phyloP scores from a whole-genome alignment of 1,140 invertebrate species.

The Bombus waltoni region DNA sequence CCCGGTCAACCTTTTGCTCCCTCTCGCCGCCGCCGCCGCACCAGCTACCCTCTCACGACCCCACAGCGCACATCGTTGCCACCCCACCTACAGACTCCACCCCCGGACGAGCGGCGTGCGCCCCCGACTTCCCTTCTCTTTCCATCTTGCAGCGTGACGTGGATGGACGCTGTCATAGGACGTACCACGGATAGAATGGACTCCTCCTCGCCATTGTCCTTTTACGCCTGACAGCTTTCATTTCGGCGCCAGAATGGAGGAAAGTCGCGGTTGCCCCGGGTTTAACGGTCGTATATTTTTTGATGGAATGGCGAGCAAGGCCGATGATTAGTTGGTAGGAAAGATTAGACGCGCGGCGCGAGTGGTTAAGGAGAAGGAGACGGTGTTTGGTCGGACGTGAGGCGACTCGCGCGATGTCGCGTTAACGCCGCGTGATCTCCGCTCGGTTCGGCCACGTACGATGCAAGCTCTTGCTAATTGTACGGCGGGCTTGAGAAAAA shows the following conservation, averaged over 20 bases:
- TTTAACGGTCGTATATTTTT: too few species aligned
- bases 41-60: constrained; percentile 60
- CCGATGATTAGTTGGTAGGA: too few species aligned
- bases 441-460: too few species aligned
- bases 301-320: too few species aligned
- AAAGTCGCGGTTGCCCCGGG: neutral
- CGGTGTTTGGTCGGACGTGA: too few species aligned
- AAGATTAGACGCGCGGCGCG: too few species aligned
- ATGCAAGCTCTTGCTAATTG: too few species aligned
- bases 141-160: constrained; percentile 29
- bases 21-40: constrained; percentile 46
- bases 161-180: constrained; percentile 59
- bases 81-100: constrained; percentile 62
- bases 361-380: too few species aligned
- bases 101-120: constrained; percentile 17
- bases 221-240: neutral
- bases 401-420: too few species aligned
- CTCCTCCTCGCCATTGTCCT: constrained; percentile 55
- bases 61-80: constrained; percentile 55
- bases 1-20: constrained; percentile 52
- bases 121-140: neutral
- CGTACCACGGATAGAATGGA: constrained; percentile 49
- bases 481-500: too few species aligned
- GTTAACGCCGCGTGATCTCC: too few species aligned
- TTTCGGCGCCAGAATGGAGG: neutral